Base-by-base conservation (phyloP, 2,888 invertebrate species). In the Allolobophora icterica region DNA sequence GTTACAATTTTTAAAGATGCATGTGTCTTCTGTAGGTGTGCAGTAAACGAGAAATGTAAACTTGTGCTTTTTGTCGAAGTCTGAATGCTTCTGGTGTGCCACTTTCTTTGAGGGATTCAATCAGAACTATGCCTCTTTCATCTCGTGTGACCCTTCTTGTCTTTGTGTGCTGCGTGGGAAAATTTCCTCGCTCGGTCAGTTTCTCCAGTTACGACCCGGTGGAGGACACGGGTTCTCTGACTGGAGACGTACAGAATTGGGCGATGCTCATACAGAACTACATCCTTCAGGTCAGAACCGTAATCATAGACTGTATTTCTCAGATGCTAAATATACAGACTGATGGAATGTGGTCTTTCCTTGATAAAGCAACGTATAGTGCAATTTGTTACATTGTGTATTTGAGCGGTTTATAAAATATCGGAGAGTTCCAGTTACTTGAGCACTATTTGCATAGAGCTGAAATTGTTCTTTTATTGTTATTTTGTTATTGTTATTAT, bases 161-260 rank as follows among this genome's bases (percentile, higher is more conserved):
- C 71, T 30, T 71, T 13, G 30, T n/a, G 13, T 71, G 71, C n/a
- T 71, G 71, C n/a, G 6, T 71, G n/a, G 71, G n/a, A 30, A 30
- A 71, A 71, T n/a, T n/a, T 71, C 30, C 71, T 4, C 30, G 2
- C 52, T 52, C 52, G 1, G 21, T 71, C 71, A 17, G 71, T n/a
- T n/a, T n/a, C 71, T 52, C 52, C 52, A 52, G 52, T 52, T 52
- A 24, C 8, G 71, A n/a, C 71, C 71, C 71, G 71, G 71, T 71
- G 71, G 71, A 71, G n/a, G 71, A 71, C 71, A n/a, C 71, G 1
- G 93, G 93, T 4, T 92, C 92, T 2, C 91, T 94, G 40, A 90
- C 95, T 83, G 95, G 95, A n/a, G 95, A 95, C 93, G 95, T 95
- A 8, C 95, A 95, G 92, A 95, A 95, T 93, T 95, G 95, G 95